Evolutionary conservation across 2,888 invertebrate genomes (phyloP), one percentile per base, ranked within the genome.

Genomic region (Pristionchus fissidentatus): DNA sequence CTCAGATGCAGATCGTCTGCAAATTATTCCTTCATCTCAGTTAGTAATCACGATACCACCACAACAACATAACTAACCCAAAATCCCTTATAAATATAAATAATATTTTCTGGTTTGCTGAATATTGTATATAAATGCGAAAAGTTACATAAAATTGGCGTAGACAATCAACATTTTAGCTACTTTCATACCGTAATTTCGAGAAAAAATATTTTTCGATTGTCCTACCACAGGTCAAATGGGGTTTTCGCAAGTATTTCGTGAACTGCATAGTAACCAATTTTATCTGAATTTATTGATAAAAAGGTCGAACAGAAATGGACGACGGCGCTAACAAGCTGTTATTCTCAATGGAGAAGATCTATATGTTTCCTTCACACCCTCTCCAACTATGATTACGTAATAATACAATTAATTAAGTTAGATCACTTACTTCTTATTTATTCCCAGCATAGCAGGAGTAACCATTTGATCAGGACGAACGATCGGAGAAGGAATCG

Each of bases 371-470:
- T n/a, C n/a, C n/a, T n/a, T n/a, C n/a, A n/a, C n/a, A n/a, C n/a
- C n/a, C 13, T 49, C 10, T 49, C 19, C 49, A 49, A 70, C 70
- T 38, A 35, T 22, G 32, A 70, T 70, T 41, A n/a, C 38, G 3
- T 15, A 41, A 41, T 4, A 22, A 70, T 3, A 70, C 38, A 35
- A n/a, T 38, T 15, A 19, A 70, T 1, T 41, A 35, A 35, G 4
- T 62, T 26, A 32, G 15, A 62, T n/a, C n/a, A n/a, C 60, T 7
- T 19, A 66, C 81, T 66, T 81, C 49, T 81, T 81, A 26, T 43
- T 66, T 26, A 81, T 26, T 52, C 81, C 81, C 22, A 81, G 66
- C 49, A 81, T 62, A 22, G 81, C 81, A 49, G 81, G 81, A 66
- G 81, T 81, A 32, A 32, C 46, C 62, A 81, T 43, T 15, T 66